A percentile compares a stretch with the other conserved stretches of the same genome.
Evolutionary conservation across 2,113 vertebrate genomes (phyloP).

Genomic region (Hiodon alosoides): DNA sequence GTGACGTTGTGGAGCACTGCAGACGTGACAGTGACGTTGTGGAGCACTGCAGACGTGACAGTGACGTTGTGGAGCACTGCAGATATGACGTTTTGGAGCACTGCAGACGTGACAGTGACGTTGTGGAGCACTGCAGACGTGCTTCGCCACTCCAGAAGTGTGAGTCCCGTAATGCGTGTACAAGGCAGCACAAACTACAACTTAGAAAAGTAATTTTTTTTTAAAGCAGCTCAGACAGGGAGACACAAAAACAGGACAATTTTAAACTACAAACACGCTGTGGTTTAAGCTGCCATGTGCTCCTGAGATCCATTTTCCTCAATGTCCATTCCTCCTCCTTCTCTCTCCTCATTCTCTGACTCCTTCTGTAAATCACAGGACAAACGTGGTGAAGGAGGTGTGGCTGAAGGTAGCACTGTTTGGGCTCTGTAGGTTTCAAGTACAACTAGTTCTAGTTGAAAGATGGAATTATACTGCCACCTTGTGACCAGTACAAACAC

Average conservation of each 20-base stretch:
- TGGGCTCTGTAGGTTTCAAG: not conserved
- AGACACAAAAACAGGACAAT: no score
- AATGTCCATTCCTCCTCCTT: conserved; percentile 51
- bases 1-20: no score
- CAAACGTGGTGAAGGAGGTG: not conserved
- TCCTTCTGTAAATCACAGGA: conserved; percentile 49
- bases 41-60: no score
- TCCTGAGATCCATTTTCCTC: conserved; percentile 48
- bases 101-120: no score
- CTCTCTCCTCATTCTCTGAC: conserved; percentile 34
- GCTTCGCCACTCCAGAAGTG: conserved; percentile 20
- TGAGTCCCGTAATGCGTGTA: no score
- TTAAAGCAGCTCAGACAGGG: not conserved
- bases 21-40: no score
- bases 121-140: conserved; percentile 6
- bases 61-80: no score
- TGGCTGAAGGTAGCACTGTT: not conserved
- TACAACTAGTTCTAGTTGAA: not conserved
- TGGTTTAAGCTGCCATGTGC: conserved; percentile 35
- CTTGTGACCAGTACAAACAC: not conserved
- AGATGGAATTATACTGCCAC: conserved; percentile 4
- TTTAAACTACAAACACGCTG: no score
- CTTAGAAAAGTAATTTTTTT: conserved; percentile 11
- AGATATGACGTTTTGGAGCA: no score
- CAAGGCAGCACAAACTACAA: conserved; percentile 22